Conservation (phyloP, 64 coral and sea anemone species). For the Orbicella faveolata region DNA sequence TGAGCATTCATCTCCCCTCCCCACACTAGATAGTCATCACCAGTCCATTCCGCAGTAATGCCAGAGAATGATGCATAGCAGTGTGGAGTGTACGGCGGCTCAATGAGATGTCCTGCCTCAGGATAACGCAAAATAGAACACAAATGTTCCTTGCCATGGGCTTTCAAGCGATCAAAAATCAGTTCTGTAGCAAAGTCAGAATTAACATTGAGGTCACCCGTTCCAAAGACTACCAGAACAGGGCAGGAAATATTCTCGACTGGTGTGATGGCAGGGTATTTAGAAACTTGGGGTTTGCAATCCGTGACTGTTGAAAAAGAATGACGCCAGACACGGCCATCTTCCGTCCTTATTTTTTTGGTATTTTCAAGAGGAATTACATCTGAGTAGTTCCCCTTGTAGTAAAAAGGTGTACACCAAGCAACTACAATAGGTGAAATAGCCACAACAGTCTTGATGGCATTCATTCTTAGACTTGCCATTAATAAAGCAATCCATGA, state of each 20-base stretch:
- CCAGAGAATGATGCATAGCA: conserved; percentile 20
- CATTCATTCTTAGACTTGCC: not conserved
- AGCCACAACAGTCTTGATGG: conserved; percentile 20
- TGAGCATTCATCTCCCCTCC: not conserved
- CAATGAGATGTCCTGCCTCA: conserved; percentile 65
- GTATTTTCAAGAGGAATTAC: not conserved
- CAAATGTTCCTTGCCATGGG: conserved; percentile 38
- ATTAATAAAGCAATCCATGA: conserved; percentile 13
- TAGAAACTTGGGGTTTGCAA: not conserved
- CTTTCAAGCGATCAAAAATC: conserved; percentile 44
- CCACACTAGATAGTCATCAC: conserved; percentile 14
- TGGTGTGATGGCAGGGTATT: conserved; percentile 19
- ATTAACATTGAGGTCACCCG: not conserved
- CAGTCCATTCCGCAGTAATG: not conserved
- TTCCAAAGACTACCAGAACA: conserved; percentile 40
- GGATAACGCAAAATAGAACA: conserved; percentile 47
- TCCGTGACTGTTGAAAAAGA: not conserved
- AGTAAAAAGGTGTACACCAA: not conserved
- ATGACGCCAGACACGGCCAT: not conserved
- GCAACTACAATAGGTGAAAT: not conserved
- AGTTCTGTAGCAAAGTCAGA: conserved; percentile 12
- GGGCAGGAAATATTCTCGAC: conserved; percentile 54
- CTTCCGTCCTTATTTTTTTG: not conserved
- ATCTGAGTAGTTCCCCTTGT: not conserved
- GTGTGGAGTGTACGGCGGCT: conserved; percentile 51